A percentile compares a stretch with the other conserved stretches of the same genome.
Conservation (phyloP, 53 echinoderm and acorn worm genomes). For the Apostichopus leukothele region DNA sequence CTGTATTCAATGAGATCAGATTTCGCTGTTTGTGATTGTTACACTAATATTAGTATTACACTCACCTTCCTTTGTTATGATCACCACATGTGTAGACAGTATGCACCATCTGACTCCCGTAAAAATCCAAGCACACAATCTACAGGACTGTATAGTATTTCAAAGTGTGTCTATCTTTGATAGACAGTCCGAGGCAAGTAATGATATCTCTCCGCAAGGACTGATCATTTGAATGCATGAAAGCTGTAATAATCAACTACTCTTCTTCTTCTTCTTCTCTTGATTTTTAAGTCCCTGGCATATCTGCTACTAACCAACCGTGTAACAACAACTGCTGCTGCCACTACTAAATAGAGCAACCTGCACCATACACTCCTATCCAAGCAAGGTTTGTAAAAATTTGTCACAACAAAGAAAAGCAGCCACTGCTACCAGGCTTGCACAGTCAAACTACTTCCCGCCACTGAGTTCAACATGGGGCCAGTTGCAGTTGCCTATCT, state of each 20-base stretch:
- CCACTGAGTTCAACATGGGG: slow-evolving; percentile 43
- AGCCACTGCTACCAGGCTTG: slow-evolving; percentile 22
- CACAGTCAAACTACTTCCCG: slow-evolving; percentile 26
- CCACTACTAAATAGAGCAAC: neutral
- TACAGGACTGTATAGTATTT: neutral
- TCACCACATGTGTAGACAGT: slow-evolving; percentile 8
- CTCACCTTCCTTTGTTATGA: slow-evolving; percentile 40
- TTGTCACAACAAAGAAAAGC: slow-evolving; percentile 39
- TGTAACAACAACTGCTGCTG: neutral
- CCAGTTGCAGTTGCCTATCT: neutral
- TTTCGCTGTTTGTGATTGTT: too few species aligned
- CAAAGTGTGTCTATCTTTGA: neutral
- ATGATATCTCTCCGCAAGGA: neutral
- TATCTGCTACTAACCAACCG: neutral
- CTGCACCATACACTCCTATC: neutral
- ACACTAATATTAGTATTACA: neutral
- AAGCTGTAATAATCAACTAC: neutral
- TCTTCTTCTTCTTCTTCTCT: neutral
- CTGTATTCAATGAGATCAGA: too few species aligned
- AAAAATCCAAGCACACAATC: neutral
- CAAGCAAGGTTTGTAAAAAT: neutral
- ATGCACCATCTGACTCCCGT: neutral
- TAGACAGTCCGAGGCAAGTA: neutral
- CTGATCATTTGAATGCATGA: neutral
- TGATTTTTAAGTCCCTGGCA: neutral